Evolutionary conservation across 2,888 invertebrate species (phyloP).

Genomic region (Thereva unica): DNA sequence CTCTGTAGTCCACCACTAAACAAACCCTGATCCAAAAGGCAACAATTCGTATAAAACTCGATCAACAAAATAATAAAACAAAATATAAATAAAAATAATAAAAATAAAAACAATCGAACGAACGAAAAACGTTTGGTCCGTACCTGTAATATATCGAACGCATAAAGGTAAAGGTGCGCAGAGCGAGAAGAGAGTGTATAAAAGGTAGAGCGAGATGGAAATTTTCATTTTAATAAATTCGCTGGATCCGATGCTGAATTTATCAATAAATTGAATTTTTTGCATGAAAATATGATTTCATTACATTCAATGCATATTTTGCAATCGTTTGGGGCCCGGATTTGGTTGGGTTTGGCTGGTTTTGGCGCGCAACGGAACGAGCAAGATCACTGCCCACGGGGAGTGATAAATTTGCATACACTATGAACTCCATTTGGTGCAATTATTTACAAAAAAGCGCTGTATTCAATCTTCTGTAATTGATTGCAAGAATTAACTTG

Average conservation of each 20-base stretch:
- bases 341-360: neutral
- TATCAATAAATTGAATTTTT: constrained; percentile 43
- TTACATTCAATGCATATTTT: constrained; percentile 33
- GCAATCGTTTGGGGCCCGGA: constrained; percentile 15
- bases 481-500: too few relatives aligned
- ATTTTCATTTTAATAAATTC: constrained; percentile 42
- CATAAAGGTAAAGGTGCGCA: constrained; percentile 1
- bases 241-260: constrained; percentile 44
- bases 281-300: constrained; percentile 43
- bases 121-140: neutral
- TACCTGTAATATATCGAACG: constrained; percentile 5
- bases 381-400: too few relatives aligned
- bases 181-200: constrained; percentile 5
- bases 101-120: too few relatives aligned
- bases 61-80: too few relatives aligned
- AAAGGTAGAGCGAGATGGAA: constrained; percentile 24
- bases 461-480: too few relatives aligned
- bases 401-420: too few relatives aligned
- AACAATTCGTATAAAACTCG: neutral
- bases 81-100: too few relatives aligned
- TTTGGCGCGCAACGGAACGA: too few relatives aligned
- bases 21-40: neutral
- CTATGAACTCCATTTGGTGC: too few relatives aligned
- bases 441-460: too few relatives aligned
- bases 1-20: neutral